These are phyloP conservation scores for Callosobruchus maculatus DNA, from an alignment of 2,888 invertebrate genomes.

Conservation along the genomic window DNA sequence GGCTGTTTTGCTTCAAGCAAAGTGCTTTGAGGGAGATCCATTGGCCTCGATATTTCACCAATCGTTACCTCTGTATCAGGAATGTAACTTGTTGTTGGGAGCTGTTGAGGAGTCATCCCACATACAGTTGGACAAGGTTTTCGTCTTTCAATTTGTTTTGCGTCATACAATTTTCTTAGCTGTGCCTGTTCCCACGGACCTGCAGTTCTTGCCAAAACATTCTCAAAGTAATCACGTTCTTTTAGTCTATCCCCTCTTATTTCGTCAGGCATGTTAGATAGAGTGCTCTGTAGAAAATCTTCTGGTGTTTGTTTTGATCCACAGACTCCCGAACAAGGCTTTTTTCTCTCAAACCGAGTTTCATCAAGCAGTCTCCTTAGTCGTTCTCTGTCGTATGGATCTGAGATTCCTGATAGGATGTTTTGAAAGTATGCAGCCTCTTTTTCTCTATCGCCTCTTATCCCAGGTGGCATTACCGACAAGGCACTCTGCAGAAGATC, in stretches of 20 bases:
- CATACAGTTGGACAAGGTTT: too few species aligned
- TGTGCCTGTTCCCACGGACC: neutral
- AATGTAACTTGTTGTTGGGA: too few species aligned
- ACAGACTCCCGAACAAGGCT: too few species aligned
- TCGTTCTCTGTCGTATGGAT: neutral
- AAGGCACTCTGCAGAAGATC: neutral
- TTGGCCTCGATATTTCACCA: too few species aligned
- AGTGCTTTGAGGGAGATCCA: too few species aligned
- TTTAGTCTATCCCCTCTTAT: neutral
- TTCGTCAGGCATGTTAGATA: neutral
- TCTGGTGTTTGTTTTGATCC: too few species aligned
- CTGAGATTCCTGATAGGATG: neutral
- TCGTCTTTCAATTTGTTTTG: too few species aligned
- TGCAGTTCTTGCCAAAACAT: neutral
- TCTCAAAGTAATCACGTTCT: neutral
- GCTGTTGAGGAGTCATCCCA: too few species aligned
- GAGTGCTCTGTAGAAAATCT: neutral
- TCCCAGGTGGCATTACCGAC: neutral
- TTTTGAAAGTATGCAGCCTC: neutral
- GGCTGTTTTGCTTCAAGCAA: too few species aligned
- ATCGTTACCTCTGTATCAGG: too few species aligned
- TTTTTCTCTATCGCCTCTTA: neutral
- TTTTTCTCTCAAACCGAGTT: too few species aligned
- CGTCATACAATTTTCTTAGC: neutral
- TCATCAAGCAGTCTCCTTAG: neutral